A percentile compares a stretch with the other conserved stretches of the same genome.
phyloP scores from a whole-genome alignment of 2,888 invertebrate genomes.

The Acleris holmiana region DNA sequence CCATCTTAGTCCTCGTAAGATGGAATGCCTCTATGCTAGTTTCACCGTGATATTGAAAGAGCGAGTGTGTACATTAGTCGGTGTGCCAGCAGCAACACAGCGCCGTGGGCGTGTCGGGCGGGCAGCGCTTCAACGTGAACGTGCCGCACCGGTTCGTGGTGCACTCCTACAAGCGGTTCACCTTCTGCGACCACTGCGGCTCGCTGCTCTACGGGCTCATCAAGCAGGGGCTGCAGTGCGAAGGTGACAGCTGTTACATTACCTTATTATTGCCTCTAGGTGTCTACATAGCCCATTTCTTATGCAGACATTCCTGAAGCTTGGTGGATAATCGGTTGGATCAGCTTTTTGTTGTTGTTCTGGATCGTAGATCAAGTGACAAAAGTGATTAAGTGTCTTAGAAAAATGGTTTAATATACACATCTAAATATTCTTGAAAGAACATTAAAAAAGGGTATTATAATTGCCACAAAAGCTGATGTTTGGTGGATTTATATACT shows the following conservation, averaged over 20 bases:
- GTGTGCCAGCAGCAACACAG: slow-evolving; percentile 52
- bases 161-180: slow-evolving; percentile 98
- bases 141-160: slow-evolving; percentile 98
- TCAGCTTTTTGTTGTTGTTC: too few species aligned
- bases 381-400: too few species aligned
- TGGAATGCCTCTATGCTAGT: too few species aligned
- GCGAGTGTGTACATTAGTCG: neutral
- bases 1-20: too few species aligned
- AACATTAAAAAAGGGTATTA: too few species aligned
- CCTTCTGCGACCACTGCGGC: slow-evolving; percentile 99
- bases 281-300: neutral
- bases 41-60: neutral
- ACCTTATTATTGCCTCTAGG: neutral
- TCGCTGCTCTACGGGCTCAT: slow-evolving; percentile 98
- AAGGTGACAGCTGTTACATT: slow-evolving; percentile 82
- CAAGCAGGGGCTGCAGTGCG: slow-evolving; percentile 98
- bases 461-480: too few species aligned
- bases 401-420: too few species aligned
- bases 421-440: too few species aligned
- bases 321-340: too few species aligned
- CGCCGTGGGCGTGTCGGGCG: slow-evolving; percentile 84
- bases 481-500: too few species aligned
- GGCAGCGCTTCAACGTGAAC: slow-evolving; percentile 98
- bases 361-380: too few species aligned
- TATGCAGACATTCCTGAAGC: too few species aligned